phyloP scores from a whole-genome alignment of 1,140 invertebrate species.

The Teleopsis dalmanni region DNA sequence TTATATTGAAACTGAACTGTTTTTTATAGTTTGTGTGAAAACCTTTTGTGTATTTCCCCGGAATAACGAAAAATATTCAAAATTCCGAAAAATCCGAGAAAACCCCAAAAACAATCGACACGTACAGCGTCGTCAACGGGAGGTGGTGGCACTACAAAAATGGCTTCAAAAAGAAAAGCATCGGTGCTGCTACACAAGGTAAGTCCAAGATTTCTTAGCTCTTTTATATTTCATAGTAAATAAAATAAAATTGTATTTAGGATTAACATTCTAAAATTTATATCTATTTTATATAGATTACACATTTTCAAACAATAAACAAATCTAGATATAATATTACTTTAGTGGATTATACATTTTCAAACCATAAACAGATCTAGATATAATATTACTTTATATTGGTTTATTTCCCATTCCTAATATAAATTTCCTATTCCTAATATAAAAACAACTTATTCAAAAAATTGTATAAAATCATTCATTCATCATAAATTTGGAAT shows the following conservation, averaged over 20 bases:
- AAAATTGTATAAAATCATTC: no score
- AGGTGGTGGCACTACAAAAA: conserved; percentile 43
- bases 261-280: background rate
- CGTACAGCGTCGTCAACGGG: conserved; percentile 44
- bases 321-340: background rate
- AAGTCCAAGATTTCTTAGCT: no score
- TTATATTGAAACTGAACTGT: no score
- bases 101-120: conserved; percentile 44
- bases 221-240: background rate
- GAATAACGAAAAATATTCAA: conserved; percentile 42
- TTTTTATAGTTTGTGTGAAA: no score
- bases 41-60: no score
- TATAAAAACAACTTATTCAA: no score
- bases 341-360: no score
- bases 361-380: no score
- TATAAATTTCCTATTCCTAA: no score
- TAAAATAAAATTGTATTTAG: background rate
- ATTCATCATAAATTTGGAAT: no score
- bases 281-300: background rate
- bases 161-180: conserved; percentile 45
- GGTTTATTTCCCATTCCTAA: no score
- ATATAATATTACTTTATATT: no score
- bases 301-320: background rate
- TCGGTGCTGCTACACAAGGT: conserved; percentile 45
- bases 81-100: conserved; percentile 45